Percentiles rank a stretch among this genome's conserved stretches.
Evolutionary conservation across 2,888 invertebrate species (phyloP).

Genomic region (Zygothrica quintamaculata): DNA sequence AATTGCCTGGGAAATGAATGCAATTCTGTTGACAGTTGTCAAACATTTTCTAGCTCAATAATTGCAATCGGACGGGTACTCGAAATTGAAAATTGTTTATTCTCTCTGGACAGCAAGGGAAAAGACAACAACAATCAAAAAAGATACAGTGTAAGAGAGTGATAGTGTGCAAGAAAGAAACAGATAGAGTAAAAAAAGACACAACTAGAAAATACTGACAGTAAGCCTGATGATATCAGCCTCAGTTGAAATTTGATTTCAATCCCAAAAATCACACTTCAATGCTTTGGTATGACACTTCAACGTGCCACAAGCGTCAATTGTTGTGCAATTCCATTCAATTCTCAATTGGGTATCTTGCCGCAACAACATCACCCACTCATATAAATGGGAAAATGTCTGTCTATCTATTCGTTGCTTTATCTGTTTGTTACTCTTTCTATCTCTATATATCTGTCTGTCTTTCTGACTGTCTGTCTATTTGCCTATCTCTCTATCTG

Average conservation of each 20-base stretch:
- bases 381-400: not conserved
- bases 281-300: constrained; percentile 62
- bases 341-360: constrained; percentile 12
- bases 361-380: not conserved
- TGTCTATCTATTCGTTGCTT: not conserved
- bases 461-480: not conserved
- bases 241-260: constrained; percentile 53
- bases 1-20: constrained; percentile 36
- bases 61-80: constrained; percentile 58
- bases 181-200: constrained; percentile 2
- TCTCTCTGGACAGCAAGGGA: constrained; percentile 14
- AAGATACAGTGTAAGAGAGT: too few relatives aligned
- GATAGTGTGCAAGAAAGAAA: too few relatives aligned
- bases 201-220: constrained; percentile 16
- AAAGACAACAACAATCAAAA: too few relatives aligned
- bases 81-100: constrained; percentile 53
- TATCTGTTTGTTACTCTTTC: not conserved
- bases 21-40: constrained; percentile 53
- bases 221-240: constrained; percentile 15
- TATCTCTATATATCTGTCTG: too few relatives aligned
- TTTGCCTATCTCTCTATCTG: constrained; percentile 5
- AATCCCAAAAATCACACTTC: constrained; percentile 55
- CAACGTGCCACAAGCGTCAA: constrained; percentile 33
- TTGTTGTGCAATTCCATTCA: constrained; percentile 35
- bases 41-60: constrained; percentile 62